phyloP scores from a whole-genome alignment of 1,140 invertebrate genomes.

The Copidosoma floridanum region DNA sequence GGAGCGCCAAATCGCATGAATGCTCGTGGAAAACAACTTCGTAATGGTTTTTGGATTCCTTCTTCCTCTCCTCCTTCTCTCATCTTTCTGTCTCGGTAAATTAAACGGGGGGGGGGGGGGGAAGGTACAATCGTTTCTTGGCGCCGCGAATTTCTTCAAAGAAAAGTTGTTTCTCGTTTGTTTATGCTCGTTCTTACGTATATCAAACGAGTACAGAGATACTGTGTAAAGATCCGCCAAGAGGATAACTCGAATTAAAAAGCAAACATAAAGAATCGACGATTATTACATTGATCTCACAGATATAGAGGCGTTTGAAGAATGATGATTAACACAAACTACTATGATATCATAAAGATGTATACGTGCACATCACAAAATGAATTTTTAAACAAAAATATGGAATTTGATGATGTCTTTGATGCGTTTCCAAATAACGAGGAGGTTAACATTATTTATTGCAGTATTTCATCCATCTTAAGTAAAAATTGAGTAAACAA shows the following conservation, averaged over 20 bases:
- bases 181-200: neutral
- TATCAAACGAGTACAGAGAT: no score
- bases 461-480: no score
- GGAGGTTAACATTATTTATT: no score
- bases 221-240: no score
- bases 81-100: neutral
- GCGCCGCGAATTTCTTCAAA: neutral
- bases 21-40: conserved; percentile 4
- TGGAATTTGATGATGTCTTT: no score
- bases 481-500: no score
- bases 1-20: conserved; percentile 7
- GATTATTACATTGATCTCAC: no score
- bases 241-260: no score
- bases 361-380: no score
- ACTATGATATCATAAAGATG: neutral
- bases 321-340: neutral
- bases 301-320: neutral
- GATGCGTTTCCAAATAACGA: no score
- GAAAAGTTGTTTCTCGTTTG: neutral
- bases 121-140: conserved; percentile 7
- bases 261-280: no score
- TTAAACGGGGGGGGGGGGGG: conserved; percentile 7
- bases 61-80: neutral
- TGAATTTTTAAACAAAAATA: no score
- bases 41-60: conserved; percentile 7